Percentiles rank a stretch among this genome's conserved stretches.
Evolutionary conservation across 2,797 vertebrate species (phyloP).

Genomic region (Emys orbicularis): DNA sequence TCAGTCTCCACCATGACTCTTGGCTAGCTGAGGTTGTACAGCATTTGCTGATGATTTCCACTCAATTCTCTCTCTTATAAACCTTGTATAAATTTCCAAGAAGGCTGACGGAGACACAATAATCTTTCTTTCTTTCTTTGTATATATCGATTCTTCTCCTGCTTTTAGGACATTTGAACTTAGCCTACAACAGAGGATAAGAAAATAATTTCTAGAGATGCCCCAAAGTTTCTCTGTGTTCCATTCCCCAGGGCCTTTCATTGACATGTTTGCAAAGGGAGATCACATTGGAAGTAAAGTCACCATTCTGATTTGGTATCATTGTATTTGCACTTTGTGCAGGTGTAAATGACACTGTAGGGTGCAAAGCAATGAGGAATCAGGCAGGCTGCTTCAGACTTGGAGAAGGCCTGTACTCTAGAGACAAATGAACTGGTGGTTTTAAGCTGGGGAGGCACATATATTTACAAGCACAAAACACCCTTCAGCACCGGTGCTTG

Average conservation of each 20-base stretch:
- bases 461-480: neutral
- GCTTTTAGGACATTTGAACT: neutral
- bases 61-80: too few relatives aligned
- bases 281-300: neutral
- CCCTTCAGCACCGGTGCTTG: constrained; percentile 36
- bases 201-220: neutral
- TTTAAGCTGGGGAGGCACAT: neutral
- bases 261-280: neutral
- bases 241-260: neutral
- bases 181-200: neutral
- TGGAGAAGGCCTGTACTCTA: neutral
- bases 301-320: neutral
- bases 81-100: too few relatives aligned
- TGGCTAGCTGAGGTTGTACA: too few relatives aligned
- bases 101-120: too few relatives aligned
- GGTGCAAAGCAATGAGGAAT: neutral
- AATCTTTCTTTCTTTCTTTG: neutral
- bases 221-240: neutral
- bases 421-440: neutral
- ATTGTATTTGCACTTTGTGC: neutral
- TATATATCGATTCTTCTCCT: neutral
- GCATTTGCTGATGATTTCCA: too few relatives aligned
- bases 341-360: neutral
- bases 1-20: too few relatives aligned
- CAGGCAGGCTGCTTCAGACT: neutral